These are phyloP conservation scores for Pachyrhynchus sulphureomaculatus DNA, from an alignment of 1,140 invertebrate genomes.

Conservation along the genomic window DNA sequence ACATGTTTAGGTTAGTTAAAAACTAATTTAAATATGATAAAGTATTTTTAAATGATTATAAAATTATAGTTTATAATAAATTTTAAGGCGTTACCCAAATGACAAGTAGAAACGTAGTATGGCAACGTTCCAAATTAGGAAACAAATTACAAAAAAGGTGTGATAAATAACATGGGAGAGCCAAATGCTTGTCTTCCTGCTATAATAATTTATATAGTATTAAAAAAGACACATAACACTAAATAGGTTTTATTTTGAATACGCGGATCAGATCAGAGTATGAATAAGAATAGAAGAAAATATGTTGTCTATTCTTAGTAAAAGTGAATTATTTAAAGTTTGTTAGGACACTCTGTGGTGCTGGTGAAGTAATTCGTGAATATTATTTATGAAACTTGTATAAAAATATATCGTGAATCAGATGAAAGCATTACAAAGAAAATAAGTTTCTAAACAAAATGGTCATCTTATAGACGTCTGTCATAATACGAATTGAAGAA, in stretches of 20 bases:
- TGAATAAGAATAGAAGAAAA: background rate
- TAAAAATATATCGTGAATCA: no score
- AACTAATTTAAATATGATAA: background rate
- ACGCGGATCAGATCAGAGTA: background rate
- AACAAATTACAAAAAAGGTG: background rate
- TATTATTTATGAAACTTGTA: no score
- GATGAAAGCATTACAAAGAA: no score
- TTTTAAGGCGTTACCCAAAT: background rate
- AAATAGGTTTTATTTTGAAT: constrained; percentile 2
- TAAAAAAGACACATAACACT: constrained; percentile 2
- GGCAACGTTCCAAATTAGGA: background rate
- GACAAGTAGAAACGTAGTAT: background rate
- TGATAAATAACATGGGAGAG: constrained; percentile 3
- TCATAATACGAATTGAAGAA: no score
- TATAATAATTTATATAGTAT: constrained; percentile 7
- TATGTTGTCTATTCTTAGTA: no score
- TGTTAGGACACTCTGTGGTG: no score
- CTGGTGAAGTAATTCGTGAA: no score
- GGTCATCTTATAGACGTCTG: no score
- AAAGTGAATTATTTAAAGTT: no score
- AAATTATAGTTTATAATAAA: background rate
- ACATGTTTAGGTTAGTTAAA: no score
- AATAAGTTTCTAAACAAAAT: no score
- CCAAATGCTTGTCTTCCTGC: background rate
- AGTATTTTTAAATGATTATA: constrained; percentile 1